phyloP scores from a whole-genome alignment of 2,113 vertebrate species.

The Acanthisitta chloris region DNA sequence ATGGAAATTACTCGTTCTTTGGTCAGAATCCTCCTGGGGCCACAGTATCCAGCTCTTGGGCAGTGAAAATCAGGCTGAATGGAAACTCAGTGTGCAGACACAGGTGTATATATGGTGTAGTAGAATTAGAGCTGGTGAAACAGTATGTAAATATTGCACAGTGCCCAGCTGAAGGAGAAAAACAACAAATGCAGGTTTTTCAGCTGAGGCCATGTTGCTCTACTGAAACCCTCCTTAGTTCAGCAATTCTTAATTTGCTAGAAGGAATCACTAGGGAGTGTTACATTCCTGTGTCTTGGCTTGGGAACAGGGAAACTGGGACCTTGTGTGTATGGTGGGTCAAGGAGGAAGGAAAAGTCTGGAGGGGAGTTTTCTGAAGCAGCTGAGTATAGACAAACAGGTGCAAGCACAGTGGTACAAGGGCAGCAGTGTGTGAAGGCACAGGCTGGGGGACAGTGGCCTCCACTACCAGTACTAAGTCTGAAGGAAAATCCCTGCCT shows the following conservation, averaged over 20 bases:
- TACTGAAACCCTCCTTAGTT: not conserved
- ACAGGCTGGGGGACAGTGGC: not conserved
- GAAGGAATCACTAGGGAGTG: not conserved
- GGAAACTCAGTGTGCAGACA: not conserved
- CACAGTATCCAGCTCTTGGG: not conserved
- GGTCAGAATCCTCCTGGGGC: not conserved
- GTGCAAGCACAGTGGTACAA: conserved; percentile 15
- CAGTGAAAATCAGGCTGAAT: not conserved
- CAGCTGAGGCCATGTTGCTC: not conserved
- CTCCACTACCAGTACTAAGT: not conserved
- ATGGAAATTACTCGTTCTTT: not conserved
- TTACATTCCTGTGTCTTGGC: conserved; percentile 17
- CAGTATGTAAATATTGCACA: not conserved
- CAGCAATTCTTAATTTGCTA: not conserved
- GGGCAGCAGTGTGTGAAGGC: conserved; percentile 4
- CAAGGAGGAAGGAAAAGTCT: conserved; percentile 28
- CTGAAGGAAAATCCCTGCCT: not conserved
- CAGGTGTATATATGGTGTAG: not conserved
- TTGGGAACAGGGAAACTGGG: not conserved
- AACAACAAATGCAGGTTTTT: not conserved
- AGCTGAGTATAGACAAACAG: not conserved
- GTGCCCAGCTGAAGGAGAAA: not conserved
- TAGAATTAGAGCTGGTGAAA: not conserved
- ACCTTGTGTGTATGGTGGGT: not conserved
- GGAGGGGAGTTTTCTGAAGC: conserved; percentile 21